Conservation (phyloP, 1,140 invertebrate species). For the Drosophila pandora region DNA sequence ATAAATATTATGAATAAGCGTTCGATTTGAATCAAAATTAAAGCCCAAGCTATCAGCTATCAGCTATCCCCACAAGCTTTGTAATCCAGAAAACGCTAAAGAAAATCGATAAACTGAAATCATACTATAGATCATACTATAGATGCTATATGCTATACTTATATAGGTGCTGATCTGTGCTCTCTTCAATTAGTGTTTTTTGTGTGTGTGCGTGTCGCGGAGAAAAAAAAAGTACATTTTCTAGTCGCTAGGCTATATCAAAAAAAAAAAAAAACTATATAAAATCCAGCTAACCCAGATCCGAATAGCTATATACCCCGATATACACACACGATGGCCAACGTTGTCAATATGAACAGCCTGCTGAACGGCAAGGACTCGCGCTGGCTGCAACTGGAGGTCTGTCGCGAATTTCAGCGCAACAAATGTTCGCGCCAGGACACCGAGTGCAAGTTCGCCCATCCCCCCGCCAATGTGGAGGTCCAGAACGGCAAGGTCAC, state of each 20-base stretch:
- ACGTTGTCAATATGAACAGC: slow-evolving; percentile 98
- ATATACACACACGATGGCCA: slow-evolving; percentile 85
- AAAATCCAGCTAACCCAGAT: slow-evolving; percentile 48
- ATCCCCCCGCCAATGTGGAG: slow-evolving; percentile 99
- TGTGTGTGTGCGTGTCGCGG: slow-evolving; percentile 42
- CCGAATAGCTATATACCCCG: slow-evolving; percentile 34
- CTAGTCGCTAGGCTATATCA: slow-evolving; percentile 60
- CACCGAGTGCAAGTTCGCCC: slow-evolving; percentile 99
- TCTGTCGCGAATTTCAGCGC: slow-evolving; percentile 99
- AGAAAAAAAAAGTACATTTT: slow-evolving; percentile 34
- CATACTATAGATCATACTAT: slow-evolving; percentile 41
- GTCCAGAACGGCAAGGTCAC: slow-evolving; percentile 99
- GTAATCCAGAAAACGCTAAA: slow-evolving; percentile 61
- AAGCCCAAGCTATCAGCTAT: slow-evolving; percentile 51
- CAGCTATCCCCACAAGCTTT: slow-evolving; percentile 53
- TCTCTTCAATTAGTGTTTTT: slow-evolving; percentile 42
- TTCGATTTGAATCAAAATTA: slow-evolving; percentile 69
- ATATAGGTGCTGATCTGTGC: slow-evolving; percentile 44
- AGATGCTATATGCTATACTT: slow-evolving; percentile 53
- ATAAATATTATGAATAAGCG: slow-evolving; percentile 36
- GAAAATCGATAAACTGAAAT: slow-evolving; percentile 35
- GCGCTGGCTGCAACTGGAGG: slow-evolving; percentile 99
- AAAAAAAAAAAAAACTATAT: slow-evolving; percentile 14
- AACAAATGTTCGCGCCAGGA: slow-evolving; percentile 99
- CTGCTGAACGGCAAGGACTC: slow-evolving; percentile 99